phyloP scores from a whole-genome alignment of 2,888 invertebrate species.

The Rhodophaea formosa region DNA sequence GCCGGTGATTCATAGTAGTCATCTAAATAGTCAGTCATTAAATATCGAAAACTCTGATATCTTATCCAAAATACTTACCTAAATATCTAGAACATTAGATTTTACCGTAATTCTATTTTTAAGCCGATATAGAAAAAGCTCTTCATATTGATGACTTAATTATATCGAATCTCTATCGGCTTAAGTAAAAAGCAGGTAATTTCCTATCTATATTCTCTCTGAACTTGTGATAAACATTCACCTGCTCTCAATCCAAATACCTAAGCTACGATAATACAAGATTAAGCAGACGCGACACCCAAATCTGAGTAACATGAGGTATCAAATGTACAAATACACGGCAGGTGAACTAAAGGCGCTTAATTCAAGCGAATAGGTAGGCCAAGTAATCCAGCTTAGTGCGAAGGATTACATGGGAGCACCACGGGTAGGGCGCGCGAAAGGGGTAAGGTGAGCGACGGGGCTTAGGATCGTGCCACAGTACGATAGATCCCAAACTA shows the following conservation, averaged over 20 bases:
- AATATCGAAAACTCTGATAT: no score
- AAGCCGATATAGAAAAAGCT: no score
- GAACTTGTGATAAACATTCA: neutral
- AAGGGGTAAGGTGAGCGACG: neutral
- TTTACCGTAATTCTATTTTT: no score
- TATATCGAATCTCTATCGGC: no score
- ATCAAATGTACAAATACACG: conserved; percentile 56
- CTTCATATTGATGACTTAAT: no score
- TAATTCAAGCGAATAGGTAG: conserved; percentile 59
- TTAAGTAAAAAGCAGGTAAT: no score
- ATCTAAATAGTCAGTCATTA: no score
- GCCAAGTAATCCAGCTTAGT: conserved; percentile 72
- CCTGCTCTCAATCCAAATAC: neutral
- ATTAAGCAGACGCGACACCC: conserved; percentile 32
- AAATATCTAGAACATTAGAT: no score
- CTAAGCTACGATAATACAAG: conserved; percentile 9
- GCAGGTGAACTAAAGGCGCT: conserved; percentile 59
- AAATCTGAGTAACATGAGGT: conserved; percentile 56
- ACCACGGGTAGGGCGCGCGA: conserved; percentile 43
- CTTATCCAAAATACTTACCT: no score
- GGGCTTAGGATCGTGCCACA: neutral
- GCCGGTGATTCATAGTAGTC: no score
- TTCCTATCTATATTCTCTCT: no score
- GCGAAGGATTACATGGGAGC: conserved; percentile 63
- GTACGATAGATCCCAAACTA: neutral